These are phyloP conservation scores for Lithobates sylvaticus DNA, from an alignment of 2,797 vertebrate species.

Conservation along the genomic window DNA sequence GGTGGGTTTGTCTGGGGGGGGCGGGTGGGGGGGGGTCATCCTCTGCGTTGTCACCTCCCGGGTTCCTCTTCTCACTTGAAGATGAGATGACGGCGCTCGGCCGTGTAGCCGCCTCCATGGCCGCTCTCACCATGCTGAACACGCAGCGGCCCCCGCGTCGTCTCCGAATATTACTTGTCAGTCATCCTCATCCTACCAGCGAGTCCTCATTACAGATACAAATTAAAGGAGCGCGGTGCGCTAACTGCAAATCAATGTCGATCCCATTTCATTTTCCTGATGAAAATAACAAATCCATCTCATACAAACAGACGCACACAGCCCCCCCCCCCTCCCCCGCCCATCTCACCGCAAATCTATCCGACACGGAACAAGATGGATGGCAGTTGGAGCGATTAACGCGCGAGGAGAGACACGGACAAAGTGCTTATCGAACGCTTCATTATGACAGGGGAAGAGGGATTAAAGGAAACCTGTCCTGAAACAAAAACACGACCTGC, in stretches of 20 bases:
- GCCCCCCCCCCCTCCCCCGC: not conserved
- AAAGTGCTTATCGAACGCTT: not conserved
- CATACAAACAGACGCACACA: not conserved
- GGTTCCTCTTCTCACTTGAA: too few relatives aligned
- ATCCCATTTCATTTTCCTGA: not conserved
- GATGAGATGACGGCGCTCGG: not conserved
- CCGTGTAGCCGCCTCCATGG: not conserved
- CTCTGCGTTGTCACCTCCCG: too few relatives aligned
- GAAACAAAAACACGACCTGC: not conserved
- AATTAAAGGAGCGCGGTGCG: not conserved
- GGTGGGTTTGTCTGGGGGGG: too few relatives aligned
- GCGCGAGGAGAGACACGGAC: not conserved
- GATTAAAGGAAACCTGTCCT: not conserved
- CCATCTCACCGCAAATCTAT: not conserved
- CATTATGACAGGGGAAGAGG: not conserved
- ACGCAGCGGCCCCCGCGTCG: not conserved
- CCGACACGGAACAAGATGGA: too few relatives aligned
- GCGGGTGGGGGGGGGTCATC: too few relatives aligned
- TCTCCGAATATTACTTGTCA: not conserved
- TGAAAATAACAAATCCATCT: conserved; percentile 16
- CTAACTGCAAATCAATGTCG: conserved; percentile 26
- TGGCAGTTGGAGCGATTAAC: not conserved
- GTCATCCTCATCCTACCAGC: conserved; percentile 4
- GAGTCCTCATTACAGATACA: conserved; percentile 28
- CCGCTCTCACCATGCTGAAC: not conserved